Evolutionary conservation across 2,888 invertebrate genomes (phyloP), one percentile per base, ranked within the genome.

Genomic region (Clanis bilineata): DNA sequence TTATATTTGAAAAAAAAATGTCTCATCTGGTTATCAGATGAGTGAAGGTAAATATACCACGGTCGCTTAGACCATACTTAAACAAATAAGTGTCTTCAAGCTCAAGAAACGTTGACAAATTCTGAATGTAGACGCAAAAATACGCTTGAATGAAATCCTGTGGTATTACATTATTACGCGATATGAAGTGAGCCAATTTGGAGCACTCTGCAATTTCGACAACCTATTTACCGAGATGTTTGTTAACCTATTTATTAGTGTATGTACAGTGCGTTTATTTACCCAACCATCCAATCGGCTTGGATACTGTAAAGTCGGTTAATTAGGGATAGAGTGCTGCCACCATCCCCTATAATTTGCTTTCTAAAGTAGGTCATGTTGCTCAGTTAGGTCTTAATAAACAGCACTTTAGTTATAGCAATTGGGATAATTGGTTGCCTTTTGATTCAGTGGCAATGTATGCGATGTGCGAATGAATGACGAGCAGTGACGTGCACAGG

Each of bases 391-490:
- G 23, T 51, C 21, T 41, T 38, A 51, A 54, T 58, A 54, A 58
- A 28, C 51, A 54, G 28, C 38, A 23, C 54, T 51, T 38, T 21
- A 10, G 57, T 56, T 36, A 51, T 47, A 39, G 51, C 62, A 36
- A 43, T 54, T 45, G 56, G 39, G 57, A 22, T 54, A 60, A 69
- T 68, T 70, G 63, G 66, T 66, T n/a, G n/a, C n/a, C n/a, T n/a
- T n/a, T n/a, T n/a, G n/a, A n/a, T n/a, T n/a, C 54, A 66, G 65
- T 64, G 64, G 68, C 65, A 60, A 68, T 60, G 12, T 23, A 62
- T n/a, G n/a, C n/a, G n/a, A n/a, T n/a, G n/a, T n/a, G n/a, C n/a
- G n/a, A n/a, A n/a, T n/a, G n/a, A n/a, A n/a, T n/a, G n/a, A n/a
- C n/a, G n/a, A n/a, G n/a, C n/a, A n/a, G n/a, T n/a, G n/a, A n/a